These are phyloP conservation scores for Pilophorus perplexus DNA, from an alignment of 2,888 invertebrate genomes.

Conservation along the genomic window DNA sequence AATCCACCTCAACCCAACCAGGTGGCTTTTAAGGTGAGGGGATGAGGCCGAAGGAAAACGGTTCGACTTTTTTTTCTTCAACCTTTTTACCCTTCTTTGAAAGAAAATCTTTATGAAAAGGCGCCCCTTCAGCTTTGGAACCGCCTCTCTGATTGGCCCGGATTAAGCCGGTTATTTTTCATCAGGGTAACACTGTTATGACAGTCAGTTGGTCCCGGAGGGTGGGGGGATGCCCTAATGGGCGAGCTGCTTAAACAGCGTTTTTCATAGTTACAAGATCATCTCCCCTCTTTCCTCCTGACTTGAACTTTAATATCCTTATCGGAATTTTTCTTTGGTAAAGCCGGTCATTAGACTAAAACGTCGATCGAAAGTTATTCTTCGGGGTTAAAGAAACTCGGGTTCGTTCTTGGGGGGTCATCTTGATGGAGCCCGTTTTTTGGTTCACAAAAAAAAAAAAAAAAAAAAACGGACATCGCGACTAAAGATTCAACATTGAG, in stretches of 20 bases:
- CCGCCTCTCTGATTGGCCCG: slow-evolving; percentile 28
- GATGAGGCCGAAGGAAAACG: not conserved
- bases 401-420: no score
- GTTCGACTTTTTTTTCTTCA: slow-evolving; percentile 15
- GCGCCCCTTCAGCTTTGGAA: slow-evolving; percentile 13
- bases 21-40: not conserved
- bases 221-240: slow-evolving; percentile 10
- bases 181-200: slow-evolving; percentile 30
- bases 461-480: no score
- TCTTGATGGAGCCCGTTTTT: no score
- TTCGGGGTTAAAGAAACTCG: no score
- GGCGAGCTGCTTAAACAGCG: slow-evolving; percentile 26
- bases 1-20: not conserved
- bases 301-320: slow-evolving; percentile 27
- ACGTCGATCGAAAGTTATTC: slow-evolving; percentile 5
- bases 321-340: slow-evolving; percentile 19
- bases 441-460: no score
- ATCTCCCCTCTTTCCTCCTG: slow-evolving; percentile 12
- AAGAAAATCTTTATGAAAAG: slow-evolving; percentile 30
- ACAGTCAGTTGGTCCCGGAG: not conserved
- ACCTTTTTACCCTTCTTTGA: no score
- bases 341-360: slow-evolving; percentile 10
- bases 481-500: no score
- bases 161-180: slow-evolving; percentile 29
- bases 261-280: slow-evolving; percentile 31